These are phyloP conservation scores for Sclerodermus sp. DNA, from an alignment of 2,888 invertebrate genomes.

Conservation along the genomic window DNA sequence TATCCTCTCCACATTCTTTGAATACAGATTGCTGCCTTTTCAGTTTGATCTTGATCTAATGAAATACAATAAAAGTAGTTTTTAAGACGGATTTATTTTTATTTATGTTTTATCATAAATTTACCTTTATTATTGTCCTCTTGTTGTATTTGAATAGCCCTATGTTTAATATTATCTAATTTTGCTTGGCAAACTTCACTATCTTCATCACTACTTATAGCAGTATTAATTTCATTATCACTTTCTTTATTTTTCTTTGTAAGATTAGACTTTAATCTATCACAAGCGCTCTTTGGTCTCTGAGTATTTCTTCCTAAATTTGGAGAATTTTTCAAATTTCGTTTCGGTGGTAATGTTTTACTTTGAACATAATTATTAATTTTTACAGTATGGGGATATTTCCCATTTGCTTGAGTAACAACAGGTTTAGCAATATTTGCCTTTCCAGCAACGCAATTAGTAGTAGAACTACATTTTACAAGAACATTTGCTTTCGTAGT, in stretches of 20 bases:
- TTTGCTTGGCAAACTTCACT: conserved; percentile 71
- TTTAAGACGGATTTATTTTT: neutral
- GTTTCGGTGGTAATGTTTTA: conserved; percentile 43
- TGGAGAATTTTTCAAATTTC: conserved; percentile 42
- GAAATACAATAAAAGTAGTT: neutral
- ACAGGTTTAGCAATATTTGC: conserved; percentile 46
- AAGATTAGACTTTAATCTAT: conserved; percentile 30
- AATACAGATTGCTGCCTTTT: conserved; percentile 73
- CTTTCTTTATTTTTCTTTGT: conserved; percentile 29
- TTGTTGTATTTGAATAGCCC: conserved; percentile 61
- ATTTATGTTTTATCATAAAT: neutral
- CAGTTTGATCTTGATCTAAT: conserved; percentile 46
- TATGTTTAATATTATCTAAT: conserved; percentile 67
- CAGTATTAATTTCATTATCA: conserved; percentile 28
- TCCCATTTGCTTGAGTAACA: conserved; percentile 37
- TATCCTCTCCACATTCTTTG: conserved; percentile 88
- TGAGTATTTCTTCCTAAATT: conserved; percentile 41
- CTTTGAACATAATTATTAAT: conserved; percentile 53
- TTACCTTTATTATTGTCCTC: conserved; percentile 49
- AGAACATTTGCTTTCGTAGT: conserved; percentile 40
- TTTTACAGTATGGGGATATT: conserved; percentile 48
- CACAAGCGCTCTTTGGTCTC: conserved; percentile 37
- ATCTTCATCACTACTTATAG: conserved; percentile 63
- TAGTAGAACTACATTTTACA: conserved; percentile 45
- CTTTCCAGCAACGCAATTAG: conserved; percentile 40